These are phyloP conservation scores for Oscheius myriophilus DNA, from an alignment of 2,888 invertebrate species.

Conservation along the genomic window DNA sequence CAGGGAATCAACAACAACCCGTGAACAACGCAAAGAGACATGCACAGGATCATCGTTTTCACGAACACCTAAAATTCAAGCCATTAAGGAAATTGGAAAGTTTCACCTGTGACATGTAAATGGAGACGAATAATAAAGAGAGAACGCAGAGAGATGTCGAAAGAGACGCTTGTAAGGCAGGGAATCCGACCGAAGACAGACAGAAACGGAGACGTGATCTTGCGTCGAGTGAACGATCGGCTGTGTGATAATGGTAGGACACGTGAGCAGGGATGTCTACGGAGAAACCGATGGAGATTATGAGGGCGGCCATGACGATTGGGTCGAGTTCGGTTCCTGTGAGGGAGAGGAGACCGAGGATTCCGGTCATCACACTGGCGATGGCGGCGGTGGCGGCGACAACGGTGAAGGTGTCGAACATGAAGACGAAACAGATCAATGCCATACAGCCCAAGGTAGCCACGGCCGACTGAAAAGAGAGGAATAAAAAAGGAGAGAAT, in stretches of 20 bases:
- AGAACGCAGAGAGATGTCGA: conserved; percentile 66
- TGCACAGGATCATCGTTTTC: conserved; percentile 59
- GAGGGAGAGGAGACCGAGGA: conserved; percentile 59
- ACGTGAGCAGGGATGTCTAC: conserved; percentile 68
- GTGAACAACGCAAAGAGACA: conserved; percentile 55
- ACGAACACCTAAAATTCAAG: conserved; percentile 54
- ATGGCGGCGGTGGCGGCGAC: conserved; percentile 48
- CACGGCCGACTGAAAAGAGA: conserved; percentile 42
- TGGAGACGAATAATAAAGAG: conserved; percentile 60
- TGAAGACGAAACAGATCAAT: conserved; percentile 62
- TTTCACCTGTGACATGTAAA: conserved; percentile 65
- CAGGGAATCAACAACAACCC: conserved; percentile 53
- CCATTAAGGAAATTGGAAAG: background rate
- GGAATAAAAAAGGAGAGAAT: too few relatives aligned
- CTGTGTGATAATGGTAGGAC: conserved; percentile 61
- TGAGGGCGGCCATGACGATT: conserved; percentile 62
- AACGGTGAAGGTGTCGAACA: conserved; percentile 59
- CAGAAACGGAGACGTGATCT: conserved; percentile 36
- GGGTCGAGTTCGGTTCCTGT: conserved; percentile 61
- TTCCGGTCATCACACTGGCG: conserved; percentile 48
- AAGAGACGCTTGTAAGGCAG: conserved; percentile 60
- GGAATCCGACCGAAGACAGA: conserved; percentile 58
- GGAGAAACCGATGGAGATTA: conserved; percentile 66
- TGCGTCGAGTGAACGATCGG: conserved; percentile 31
- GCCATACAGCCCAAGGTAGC: conserved; percentile 64